Conservation (phyloP, 2,888 invertebrate species). For the Deilephila porcellus region DNA sequence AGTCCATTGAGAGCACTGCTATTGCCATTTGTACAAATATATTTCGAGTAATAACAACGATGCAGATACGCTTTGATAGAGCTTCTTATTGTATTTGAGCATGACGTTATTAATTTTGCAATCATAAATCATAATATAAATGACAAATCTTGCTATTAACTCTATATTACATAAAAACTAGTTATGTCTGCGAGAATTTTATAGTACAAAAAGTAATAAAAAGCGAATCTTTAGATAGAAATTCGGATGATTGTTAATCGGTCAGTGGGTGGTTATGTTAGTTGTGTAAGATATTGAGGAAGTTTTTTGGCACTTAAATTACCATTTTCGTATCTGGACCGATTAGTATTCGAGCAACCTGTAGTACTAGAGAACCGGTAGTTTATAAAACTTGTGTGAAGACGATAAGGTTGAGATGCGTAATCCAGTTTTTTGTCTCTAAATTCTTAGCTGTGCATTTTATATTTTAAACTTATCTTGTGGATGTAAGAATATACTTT, state of each 20-base stretch:
- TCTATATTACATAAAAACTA: not conserved
- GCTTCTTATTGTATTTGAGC: no score
- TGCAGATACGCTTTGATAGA: no score
- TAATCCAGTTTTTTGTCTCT: not conserved
- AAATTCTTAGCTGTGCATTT: not conserved
- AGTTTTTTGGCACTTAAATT: conserved; percentile 43
- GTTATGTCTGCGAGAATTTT: not conserved
- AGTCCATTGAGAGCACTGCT: not conserved
- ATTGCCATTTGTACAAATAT: not conserved
- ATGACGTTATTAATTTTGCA: not conserved
- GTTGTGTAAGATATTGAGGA: conserved; percentile 43
- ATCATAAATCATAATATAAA: not conserved
- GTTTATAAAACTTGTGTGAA: not conserved
- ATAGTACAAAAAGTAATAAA: conserved; percentile 7
- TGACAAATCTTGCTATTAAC: not conserved
- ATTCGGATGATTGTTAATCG: conserved; percentile 28
- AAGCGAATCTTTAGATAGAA: conserved; percentile 8
- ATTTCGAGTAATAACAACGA: not conserved
- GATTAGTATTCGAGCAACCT: conserved; percentile 38
- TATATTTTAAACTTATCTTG: no score
- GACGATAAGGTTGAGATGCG: conserved; percentile 9
- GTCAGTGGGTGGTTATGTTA: conserved; percentile 35
- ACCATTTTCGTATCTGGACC: conserved; percentile 49
- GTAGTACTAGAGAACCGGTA: not conserved
- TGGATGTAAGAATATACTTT: not conserved